Base-by-base conservation (phyloP, 2,888 invertebrate genomes). In the Aleiodes leptofemur region DNA sequence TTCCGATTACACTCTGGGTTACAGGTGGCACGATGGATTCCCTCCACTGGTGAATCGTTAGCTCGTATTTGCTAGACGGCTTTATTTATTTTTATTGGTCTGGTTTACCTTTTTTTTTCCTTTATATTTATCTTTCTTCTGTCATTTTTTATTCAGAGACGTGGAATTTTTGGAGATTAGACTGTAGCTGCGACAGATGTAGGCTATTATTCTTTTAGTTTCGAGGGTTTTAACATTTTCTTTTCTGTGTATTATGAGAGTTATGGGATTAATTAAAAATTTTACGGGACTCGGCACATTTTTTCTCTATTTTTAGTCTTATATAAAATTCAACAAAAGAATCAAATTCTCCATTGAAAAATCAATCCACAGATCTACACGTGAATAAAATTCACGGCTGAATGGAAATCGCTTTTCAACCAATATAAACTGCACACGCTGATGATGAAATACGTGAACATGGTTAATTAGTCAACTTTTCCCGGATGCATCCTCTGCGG, bases 401-500 rank as follows among this genome's bases (percentile, higher is more conserved):
- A 64, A 64, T 48, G 23, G 43, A 43, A 38, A 61, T 61, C 61
- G 64, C 64, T 64, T 64, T 64, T 48, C 64, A 64, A 64, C 43
- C 64, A 64, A 64, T 61, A 64, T 64, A 64, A 64, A 43, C 53
- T 43, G 61, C 23, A 23, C 51, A 55, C 66, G 66, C 43, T 64
- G 43, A 43, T 64, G 64, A 64, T 23, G 64, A 23, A 64, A 48
- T 64, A 68, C 57, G 68, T 75, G 66, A 61, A 79, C 79, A 81
- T 78, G 78, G 81, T 81, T 81, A 81, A 81, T 81, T 81, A 81
- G 81, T 81, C 79, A 77, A 78, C 77, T 78, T 78, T 79, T 79
- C 69, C 78, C 81, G 81, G 79, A 81, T 76, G 76, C 76, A 78
- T 77, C 56, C 69, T n/a, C 57, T 55, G 64, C 43, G 43, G 55